A percentile compares a stretch with the other conserved stretches of the same genome.
Conservation (phyloP, 2,797 vertebrate genomes). For the Betta splendens region DNA sequence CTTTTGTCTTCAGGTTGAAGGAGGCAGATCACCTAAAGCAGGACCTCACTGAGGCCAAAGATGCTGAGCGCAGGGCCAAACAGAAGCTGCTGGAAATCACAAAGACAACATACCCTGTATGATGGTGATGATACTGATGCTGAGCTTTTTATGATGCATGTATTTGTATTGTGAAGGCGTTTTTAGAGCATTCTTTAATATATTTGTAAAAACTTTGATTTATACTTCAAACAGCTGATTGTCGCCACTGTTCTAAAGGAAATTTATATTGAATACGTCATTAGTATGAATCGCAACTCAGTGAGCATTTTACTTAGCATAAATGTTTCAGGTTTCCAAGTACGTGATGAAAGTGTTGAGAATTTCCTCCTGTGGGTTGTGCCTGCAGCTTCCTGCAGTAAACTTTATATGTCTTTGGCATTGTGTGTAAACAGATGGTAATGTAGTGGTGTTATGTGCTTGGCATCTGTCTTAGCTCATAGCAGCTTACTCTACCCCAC, state of each 20-base stretch:
- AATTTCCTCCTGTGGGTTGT: too few species aligned
- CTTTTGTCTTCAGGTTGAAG: constrained; percentile 82
- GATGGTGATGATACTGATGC: neutral
- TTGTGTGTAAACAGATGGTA: neutral
- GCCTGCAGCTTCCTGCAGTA: too few species aligned
- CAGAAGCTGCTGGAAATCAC: constrained; percentile 90
- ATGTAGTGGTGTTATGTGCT: neutral
- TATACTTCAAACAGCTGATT: constrained; percentile 9
- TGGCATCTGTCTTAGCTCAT: constrained; percentile 71
- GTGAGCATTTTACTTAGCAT: neutral
- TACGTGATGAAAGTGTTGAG: neutral
- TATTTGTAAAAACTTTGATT: neutral
- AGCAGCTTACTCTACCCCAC: constrained; percentile 80
- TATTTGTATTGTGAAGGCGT: neutral
- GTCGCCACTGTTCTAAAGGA: constrained; percentile 3
- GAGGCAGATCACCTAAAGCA: constrained; percentile 93
- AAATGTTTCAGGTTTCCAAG: constrained; percentile 2
- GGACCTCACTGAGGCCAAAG: constrained; percentile 90
- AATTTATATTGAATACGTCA: constrained; percentile 17
- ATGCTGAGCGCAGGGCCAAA: constrained; percentile 88
- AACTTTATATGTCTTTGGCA: too few species aligned
- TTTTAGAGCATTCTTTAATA: constrained; percentile 2
- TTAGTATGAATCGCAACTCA: neutral
- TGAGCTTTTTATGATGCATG: neutral
- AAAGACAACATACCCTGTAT: constrained; percentile 84